A percentile compares a stretch with the other conserved stretches of the same genome.
These are phyloP conservation scores for Microtus californicus DNA, from an alignment of 2,797 vertebrate genomes.

Conservation along the genomic window DNA sequence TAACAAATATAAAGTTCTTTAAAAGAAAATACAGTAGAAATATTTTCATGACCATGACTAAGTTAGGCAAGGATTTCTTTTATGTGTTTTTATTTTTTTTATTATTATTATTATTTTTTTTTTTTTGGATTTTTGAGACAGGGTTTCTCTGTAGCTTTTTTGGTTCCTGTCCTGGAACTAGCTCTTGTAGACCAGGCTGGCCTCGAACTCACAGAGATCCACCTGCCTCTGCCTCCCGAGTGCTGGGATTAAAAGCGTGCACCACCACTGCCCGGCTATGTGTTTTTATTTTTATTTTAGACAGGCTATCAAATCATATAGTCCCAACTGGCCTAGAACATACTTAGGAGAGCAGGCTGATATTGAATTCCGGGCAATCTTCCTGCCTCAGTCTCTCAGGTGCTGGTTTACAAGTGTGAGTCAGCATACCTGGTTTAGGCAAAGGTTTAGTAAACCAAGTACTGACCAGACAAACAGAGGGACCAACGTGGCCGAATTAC, in stretches of 20 bases:
- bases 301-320: background rate
- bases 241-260: too few species aligned
- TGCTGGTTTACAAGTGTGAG: background rate
- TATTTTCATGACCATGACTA: background rate
- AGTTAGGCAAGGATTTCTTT: constrained; percentile 40
- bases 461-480: background rate
- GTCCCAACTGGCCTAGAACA: background rate
- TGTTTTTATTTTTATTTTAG: background rate
- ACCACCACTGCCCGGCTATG: too few species aligned
- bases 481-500: background rate
- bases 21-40: constrained; percentile 48
- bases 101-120: background rate
- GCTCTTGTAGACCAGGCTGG: too few species aligned
- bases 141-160: too few species aligned
- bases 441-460: constrained; percentile 49
- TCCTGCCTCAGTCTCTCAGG: background rate
- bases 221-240: too few species aligned
- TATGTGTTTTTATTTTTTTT: background rate
- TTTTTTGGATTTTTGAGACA: too few species aligned
- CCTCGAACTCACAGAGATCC: too few species aligned
- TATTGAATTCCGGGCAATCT: background rate
- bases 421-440: background rate
- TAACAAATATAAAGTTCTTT: constrained; percentile 31
- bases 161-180: too few species aligned
- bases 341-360: background rate